Conservation (phyloP, 2,113 vertebrate species). For the Passer montanus region DNA sequence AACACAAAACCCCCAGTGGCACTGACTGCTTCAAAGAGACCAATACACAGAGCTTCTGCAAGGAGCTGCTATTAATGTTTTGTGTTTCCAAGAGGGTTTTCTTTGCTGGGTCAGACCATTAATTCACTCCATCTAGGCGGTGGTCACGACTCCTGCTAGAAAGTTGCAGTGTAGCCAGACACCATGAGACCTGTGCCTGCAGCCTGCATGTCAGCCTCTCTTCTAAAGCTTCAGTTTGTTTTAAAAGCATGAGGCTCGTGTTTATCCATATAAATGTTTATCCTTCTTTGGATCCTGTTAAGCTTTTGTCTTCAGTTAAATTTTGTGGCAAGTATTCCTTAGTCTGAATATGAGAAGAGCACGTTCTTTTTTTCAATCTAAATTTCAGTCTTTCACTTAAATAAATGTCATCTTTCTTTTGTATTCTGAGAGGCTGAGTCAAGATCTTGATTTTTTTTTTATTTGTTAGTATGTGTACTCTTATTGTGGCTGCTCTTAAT, state of each 20-base stretch:
- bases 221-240: not conserved
- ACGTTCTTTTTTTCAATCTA: not conserved
- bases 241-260: rapidly evolving
- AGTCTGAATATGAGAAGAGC: not conserved
- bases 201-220: not conserved
- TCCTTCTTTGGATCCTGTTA: not conserved
- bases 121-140: not conserved
- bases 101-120: not conserved
- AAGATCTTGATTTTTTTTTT: not conserved
- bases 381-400: not conserved
- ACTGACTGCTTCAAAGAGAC: not conserved
- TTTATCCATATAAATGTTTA: not conserved
- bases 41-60: not conserved
- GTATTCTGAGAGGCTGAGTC: not conserved
- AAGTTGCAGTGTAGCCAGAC: not conserved
- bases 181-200: not conserved
- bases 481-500: not conserved
- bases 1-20: not conserved
- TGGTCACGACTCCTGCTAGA: not conserved
- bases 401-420: not conserved
- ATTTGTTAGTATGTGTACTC: not conserved
- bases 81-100: not conserved
- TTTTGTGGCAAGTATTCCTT: not conserved
- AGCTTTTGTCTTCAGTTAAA: not conserved
- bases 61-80: not conserved